Evolutionary conservation across 2,888 invertebrate species (phyloP), one percentile per base, ranked within the genome.

Genomic region (Apodemia duryi): DNA sequence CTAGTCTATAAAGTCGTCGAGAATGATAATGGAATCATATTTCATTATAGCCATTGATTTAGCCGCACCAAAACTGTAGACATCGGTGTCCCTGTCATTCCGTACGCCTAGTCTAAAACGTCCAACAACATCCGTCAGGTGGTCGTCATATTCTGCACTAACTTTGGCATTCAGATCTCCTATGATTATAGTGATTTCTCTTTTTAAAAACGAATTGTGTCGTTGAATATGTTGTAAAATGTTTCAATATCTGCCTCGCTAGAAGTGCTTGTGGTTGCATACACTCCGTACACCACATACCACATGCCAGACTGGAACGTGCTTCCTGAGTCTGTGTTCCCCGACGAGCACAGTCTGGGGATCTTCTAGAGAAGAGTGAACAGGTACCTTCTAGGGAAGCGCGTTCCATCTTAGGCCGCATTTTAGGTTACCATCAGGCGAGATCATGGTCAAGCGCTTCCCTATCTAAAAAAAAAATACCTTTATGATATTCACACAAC

Each of bases 1-100:
- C 7, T 38, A 6, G 38, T 43, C 57, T 65, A 62, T 65, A 62
- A n/a, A 57, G 21, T n/a, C 65, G 9, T 21, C 65, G 38, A 52
- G 54, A 13, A 46, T 64, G 61, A 21, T 64, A 21, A 7, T 62
- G 32, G 35, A 64, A 66, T 2, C 54, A 66, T 6, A 60, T 66
- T 66, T 64, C 54, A 62, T 9, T 62, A 66, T 64, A 11, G 46
- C 10, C 1, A 66, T 54, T n/a, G 61, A 61, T 57, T 66, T 64
- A 21, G 61, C 62, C 9, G 57, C 46, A 21, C 21, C 64, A 66
- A 28, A 62, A 64, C 11, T 64, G 57, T 32, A 64, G 46, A 21
- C 62, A 64, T 57, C 63, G 62, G 29, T 67, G 62, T 29, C 62
- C 65, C 63, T 61, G 1, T 65, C 67, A 52, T 67, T 67, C 10